Evolutionary conservation across 1,140 invertebrate genomes (phyloP).

Genomic region (Plodia interpunctella): DNA sequence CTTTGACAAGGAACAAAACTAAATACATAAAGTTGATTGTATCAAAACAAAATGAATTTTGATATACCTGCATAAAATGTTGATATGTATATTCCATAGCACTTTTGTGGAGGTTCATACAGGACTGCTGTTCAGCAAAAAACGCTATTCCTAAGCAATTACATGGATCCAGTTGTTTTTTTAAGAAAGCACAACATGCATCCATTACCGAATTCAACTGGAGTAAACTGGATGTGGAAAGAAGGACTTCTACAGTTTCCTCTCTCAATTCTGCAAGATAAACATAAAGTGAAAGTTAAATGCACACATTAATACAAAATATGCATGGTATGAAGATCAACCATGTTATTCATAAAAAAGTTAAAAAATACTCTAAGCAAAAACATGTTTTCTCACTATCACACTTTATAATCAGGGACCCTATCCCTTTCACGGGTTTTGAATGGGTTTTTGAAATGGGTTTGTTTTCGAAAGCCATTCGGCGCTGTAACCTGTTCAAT

Average conservation of each 20-base stretch:
- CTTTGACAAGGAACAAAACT: too few species aligned
- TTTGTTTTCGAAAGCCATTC: too few species aligned
- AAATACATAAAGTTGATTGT: too few species aligned
- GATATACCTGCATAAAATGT: conserved; percentile 84
- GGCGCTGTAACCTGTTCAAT: too few species aligned
- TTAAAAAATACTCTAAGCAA: too few species aligned
- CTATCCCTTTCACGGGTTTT: too few species aligned
- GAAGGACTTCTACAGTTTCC: conserved; percentile 90
- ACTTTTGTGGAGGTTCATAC: conserved; percentile 85
- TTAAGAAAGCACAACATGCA: conserved; percentile 93
- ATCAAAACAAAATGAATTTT: conserved; percentile 7
- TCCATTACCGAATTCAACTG: conserved; percentile 92
- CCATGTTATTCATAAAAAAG: too few species aligned
- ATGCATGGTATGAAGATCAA: too few species aligned
- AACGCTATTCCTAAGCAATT: conserved; percentile 95
- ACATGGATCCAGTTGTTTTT: conserved; percentile 94
- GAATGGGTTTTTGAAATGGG: too few species aligned
- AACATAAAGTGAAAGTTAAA: not conserved
- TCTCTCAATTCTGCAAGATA: conserved; percentile 84
- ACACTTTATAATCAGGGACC: too few species aligned
- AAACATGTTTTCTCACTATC: too few species aligned
- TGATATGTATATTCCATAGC: conserved; percentile 89
- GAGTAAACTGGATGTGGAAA: conserved; percentile 91
- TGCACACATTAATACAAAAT: too few species aligned
- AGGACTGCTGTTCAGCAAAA: conserved; percentile 94